Evolutionary conservation across 2,888 invertebrate genomes (phyloP).

Genomic region (Hypomecis punctinalis): DNA sequence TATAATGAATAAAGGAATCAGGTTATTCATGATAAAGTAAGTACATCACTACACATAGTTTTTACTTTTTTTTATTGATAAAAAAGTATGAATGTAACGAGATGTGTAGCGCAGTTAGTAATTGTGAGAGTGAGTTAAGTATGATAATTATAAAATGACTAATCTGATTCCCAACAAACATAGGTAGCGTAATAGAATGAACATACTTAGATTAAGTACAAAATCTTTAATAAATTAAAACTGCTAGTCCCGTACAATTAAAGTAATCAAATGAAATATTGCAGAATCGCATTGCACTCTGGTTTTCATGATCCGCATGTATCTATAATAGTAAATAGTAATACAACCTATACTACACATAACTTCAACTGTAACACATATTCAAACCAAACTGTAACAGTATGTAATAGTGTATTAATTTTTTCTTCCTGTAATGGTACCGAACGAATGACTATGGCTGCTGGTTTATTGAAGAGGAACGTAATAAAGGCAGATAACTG

Average conservation of each 20-base stretch:
- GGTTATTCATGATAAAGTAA: slow-evolving; percentile 57
- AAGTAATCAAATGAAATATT: slow-evolving; percentile 56
- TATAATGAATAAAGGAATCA: slow-evolving; percentile 62
- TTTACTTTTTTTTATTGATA: neutral
- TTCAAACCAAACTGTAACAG: slow-evolving; percentile 84
- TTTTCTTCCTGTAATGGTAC: slow-evolving; percentile 84
- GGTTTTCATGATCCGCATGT: slow-evolving; percentile 83
- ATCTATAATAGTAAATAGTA: slow-evolving; percentile 80
- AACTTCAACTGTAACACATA: slow-evolving; percentile 83
- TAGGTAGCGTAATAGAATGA: slow-evolving; percentile 77
- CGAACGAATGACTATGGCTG: slow-evolving; percentile 83
- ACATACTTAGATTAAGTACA: slow-evolving; percentile 82
- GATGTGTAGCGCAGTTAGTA: slow-evolving; percentile 1
- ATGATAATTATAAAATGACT: slow-evolving; percentile 52
- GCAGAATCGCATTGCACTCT: slow-evolving; percentile 80
- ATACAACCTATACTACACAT: slow-evolving; percentile 81
- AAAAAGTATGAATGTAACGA: neutral
- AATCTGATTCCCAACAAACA: slow-evolving; percentile 78
- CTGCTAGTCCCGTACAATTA: slow-evolving; percentile 80
- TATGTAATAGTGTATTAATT: slow-evolving; percentile 83
- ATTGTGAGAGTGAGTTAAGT: neutral
- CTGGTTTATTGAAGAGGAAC: slow-evolving; percentile 79
- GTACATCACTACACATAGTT: slow-evolving; percentile 17
- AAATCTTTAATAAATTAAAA: slow-evolving; percentile 76
- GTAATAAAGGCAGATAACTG: slow-evolving; percentile 85